phyloP scores from a whole-genome alignment of 2,797 vertebrate genomes.

The Muraenolepis orangiensis region DNA sequence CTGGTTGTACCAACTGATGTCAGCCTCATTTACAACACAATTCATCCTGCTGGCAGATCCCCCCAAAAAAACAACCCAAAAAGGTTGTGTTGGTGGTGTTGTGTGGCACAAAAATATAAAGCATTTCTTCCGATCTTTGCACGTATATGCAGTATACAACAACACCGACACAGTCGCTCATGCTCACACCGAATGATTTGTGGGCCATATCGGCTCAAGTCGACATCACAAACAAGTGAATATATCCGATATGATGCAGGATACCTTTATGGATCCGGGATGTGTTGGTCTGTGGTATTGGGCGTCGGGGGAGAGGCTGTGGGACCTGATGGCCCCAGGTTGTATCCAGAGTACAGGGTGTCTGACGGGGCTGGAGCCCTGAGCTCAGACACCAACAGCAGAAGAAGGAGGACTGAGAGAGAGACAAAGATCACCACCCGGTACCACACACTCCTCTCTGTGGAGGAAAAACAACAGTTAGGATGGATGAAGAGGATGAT shows the following conservation, averaged over 20 bases:
- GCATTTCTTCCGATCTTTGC: background rate
- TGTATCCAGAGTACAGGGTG: background rate
- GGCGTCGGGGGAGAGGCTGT: slow-evolving; percentile 28
- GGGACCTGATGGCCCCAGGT: slow-evolving; percentile 2
- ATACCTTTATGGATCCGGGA: slow-evolving; percentile 30
- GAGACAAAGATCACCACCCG: slow-evolving; percentile 50
- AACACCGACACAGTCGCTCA: background rate
- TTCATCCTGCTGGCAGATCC: background rate
- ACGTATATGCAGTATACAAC: background rate
- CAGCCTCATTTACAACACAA: too few species aligned
- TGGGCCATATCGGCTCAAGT: background rate
- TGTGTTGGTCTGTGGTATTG: slow-evolving; percentile 14
- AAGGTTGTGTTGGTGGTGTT: slow-evolving; percentile 8
- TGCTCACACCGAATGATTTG: background rate
- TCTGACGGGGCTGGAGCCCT: slow-evolving; percentile 24
- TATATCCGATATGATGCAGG: background rate
- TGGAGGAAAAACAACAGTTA: background rate
- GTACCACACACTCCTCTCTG: slow-evolving; percentile 36
- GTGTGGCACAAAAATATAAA: background rate
- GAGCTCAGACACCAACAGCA: slow-evolving; percentile 54
- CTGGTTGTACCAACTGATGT: background rate
- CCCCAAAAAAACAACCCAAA: background rate
- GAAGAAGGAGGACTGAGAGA: slow-evolving; percentile 50
- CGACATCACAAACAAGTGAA: background rate
- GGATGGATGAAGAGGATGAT: background rate